Evolutionary conservation across 1,140 invertebrate genomes (phyloP).

Genomic region (Asobara japonica): DNA sequence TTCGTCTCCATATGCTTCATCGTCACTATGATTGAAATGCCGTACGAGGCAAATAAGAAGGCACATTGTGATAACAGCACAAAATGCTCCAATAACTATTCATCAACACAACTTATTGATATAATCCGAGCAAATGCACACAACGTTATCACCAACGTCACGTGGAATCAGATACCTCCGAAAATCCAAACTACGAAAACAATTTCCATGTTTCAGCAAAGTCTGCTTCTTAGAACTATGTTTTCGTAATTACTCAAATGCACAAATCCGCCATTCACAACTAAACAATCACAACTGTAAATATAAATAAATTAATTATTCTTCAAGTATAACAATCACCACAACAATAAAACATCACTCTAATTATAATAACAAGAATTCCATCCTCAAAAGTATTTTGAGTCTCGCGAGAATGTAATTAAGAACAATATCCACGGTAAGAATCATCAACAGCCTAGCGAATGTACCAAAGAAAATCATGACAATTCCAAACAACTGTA

Average conservation of each 20-base stretch:
- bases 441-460: not conserved
- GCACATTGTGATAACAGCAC: not conserved
- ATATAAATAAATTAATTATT: not conserved
- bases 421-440: not conserved
- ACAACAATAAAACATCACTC: not conserved
- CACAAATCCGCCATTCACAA: not conserved
- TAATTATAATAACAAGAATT: not conserved
- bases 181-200: too few relatives aligned
- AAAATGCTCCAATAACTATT: not conserved
- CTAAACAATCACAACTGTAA: not conserved
- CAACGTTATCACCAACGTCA: too few relatives aligned
- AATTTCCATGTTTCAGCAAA: too few relatives aligned
- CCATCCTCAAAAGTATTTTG: not conserved
- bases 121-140: too few relatives aligned
- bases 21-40: not conserved
- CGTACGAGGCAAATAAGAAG: too few relatives aligned
- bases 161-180: too few relatives aligned
- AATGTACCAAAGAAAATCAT: conserved; percentile 22
- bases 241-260: not conserved
- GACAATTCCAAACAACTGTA: conserved; percentile 2
- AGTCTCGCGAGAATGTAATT: conserved; percentile 17
- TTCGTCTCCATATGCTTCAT: not conserved
- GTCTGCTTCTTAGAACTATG: not conserved
- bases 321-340: not conserved
- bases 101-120: too few relatives aligned